Evolutionary conservation across 2,113 vertebrate species (phyloP).

Genomic region (Phalacrocorax aristotelis): DNA sequence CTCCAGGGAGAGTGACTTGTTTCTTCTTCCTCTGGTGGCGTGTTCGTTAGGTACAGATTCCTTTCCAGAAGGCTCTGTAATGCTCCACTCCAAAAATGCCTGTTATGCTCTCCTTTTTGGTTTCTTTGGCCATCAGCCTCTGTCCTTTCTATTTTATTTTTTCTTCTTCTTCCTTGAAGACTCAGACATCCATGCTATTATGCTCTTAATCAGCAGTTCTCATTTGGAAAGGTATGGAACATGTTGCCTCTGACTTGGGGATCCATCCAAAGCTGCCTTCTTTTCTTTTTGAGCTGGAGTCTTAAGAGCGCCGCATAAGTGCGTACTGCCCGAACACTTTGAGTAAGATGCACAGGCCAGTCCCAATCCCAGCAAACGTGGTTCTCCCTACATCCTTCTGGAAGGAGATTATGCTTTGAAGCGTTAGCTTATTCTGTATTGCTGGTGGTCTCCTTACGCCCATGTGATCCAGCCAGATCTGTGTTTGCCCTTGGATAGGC

Average conservation of each 20-base stretch:
- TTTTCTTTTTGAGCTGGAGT: not conserved
- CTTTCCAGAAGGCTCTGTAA: not conserved
- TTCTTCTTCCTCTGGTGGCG: not conserved
- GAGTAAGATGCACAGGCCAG: not conserved
- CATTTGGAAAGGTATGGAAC: not conserved
- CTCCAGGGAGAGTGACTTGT: not conserved
- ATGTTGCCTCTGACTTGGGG: not conserved
- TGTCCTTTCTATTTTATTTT: not conserved
- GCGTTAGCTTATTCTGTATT: not conserved
- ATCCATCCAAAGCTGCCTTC: not conserved
- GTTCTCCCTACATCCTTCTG: not conserved
- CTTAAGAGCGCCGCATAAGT: not conserved
- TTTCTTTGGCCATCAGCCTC: not conserved
- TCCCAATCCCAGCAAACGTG: not conserved
- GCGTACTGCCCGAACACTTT: fast-evolving
- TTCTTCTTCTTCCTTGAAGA: not conserved
- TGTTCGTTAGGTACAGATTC: not conserved
- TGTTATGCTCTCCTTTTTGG: not conserved
- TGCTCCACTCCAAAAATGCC: not conserved
- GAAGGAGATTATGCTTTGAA: not conserved
- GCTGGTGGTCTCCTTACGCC: not conserved
- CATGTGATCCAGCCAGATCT: not conserved
- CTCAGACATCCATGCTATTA: not conserved
- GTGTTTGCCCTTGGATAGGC: not conserved
- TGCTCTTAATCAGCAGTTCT: not conserved